phyloP scores from a whole-genome alignment of 2,113 vertebrate genomes.

The Sebastes schlegelii region DNA sequence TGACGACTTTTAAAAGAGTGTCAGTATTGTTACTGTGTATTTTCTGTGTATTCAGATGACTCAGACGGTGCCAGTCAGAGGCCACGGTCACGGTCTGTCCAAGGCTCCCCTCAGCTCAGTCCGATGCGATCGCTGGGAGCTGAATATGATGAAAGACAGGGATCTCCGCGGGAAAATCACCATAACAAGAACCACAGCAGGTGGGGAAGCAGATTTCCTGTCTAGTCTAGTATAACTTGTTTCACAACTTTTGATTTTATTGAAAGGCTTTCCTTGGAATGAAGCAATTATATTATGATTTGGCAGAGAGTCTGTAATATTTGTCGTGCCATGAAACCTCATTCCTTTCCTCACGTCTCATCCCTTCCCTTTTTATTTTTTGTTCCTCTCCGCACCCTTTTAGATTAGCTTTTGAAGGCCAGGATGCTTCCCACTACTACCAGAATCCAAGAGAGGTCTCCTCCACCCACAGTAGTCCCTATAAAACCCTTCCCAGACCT shows the following conservation, averaged over 20 bases:
- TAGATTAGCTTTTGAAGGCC: slow-evolving; percentile 70
- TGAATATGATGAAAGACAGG: slow-evolving; percentile 78
- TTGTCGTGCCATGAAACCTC: slow-evolving; percentile 46
- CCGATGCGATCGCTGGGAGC: slow-evolving; percentile 86
- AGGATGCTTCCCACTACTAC: slow-evolving; percentile 66
- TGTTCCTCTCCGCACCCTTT: slow-evolving; percentile 44
- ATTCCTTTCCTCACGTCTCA: slow-evolving; percentile 47
- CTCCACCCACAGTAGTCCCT: slow-evolving; percentile 92
- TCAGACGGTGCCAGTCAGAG: slow-evolving; percentile 81
- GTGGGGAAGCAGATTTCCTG: slow-evolving; percentile 37
- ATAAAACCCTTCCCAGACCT: slow-evolving; percentile 89
- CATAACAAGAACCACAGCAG: slow-evolving; percentile 78
- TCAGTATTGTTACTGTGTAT: slow-evolving; percentile 1
- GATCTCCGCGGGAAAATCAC: slow-evolving; percentile 74
- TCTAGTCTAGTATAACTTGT: neutral
- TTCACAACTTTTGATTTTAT: slow-evolving; percentile 40
- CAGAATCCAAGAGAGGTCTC: slow-evolving; percentile 85
- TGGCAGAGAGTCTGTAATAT: slow-evolving; percentile 7
- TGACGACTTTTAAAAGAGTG: neutral
- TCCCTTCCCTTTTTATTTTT: slow-evolving; percentile 8
- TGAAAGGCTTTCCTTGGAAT: slow-evolving; percentile 9
- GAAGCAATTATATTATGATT: slow-evolving; percentile 19
- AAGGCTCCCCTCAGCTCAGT: slow-evolving; percentile 91
- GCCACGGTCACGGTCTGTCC: slow-evolving; percentile 87
- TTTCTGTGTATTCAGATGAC: slow-evolving; percentile 80